Conservation (phyloP, 2,797 vertebrate genomes). For the Bradypus variegatus region DNA sequence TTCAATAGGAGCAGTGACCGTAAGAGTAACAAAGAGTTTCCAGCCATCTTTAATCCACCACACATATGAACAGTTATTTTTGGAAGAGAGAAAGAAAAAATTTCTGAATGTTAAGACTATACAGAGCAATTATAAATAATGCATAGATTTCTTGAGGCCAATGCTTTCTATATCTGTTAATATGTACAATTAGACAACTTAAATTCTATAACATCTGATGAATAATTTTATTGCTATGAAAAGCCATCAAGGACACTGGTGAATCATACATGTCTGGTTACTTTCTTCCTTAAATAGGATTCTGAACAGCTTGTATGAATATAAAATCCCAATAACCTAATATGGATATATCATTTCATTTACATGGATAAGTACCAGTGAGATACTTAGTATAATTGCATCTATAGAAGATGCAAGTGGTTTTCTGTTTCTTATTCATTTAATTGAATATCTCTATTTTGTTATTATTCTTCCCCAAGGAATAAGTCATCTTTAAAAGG, state of each 20-base stretch:
- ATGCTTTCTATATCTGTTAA: neutral
- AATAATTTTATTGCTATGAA: neutral
- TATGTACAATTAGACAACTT: neutral
- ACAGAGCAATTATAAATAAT: neutral
- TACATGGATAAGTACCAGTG: neutral
- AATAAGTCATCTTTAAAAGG: neutral
- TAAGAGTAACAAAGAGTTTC: neutral
- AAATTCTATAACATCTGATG: neutral
- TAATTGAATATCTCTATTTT: neutral
- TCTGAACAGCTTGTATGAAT: neutral
- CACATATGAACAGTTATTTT: neutral
- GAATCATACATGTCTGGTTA: neutral
- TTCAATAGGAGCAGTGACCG: neutral
- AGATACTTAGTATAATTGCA: neutral
- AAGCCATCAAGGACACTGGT: neutral
- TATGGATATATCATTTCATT: neutral
- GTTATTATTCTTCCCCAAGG: neutral
- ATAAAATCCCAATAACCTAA: neutral
- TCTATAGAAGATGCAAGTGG: neutral
- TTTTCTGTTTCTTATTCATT: neutral
- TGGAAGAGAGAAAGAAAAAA: neutral
- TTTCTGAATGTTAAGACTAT: neutral
- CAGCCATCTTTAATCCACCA: neutral
- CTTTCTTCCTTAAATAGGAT: neutral
- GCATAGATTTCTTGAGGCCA: neutral